Evolutionary conservation across 1,140 invertebrate genomes (phyloP), one percentile per base, ranked within the genome.

Genomic region (Drosophila varians): DNA sequence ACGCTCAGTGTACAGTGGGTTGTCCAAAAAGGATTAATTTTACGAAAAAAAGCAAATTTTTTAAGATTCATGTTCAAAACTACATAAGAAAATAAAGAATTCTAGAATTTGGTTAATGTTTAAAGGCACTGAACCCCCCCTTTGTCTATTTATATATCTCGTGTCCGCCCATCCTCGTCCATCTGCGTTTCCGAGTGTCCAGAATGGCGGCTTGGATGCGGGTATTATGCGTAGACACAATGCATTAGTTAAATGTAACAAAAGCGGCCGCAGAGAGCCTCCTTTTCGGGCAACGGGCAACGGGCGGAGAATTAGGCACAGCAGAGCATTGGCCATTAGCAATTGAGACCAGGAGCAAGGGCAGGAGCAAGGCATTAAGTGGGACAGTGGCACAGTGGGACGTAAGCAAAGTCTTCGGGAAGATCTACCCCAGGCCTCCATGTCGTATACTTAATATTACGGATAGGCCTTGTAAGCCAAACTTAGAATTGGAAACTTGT

Each of bases 161-260:
- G 19, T 46, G 36, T 52, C 31, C 19, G 19, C 25, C 46, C 46
- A 18, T 48, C 19, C 23, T 45, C 31, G 36, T 48, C 62, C 46
- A 64, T 64, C 28, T 65, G 36, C 25, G 21, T 21, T 14, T 25
- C 19, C 43, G 23, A 25, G 25, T 25, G n/a, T 61, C 56, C 60
- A 14, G 31, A 49, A 12, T 66, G 64, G 36, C 36, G 36, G 36
- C 36, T 38, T 38, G 36, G 60, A 66, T 66, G 64, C 47, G 46
- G 61, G 60, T 61, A 68, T 68, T 68, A 68, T 66, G 64, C 61
- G 60, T 66, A 62, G 64, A 62, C 64, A 68, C 64, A 68, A 68
- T 68, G 64, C 64, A 68, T 68, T 68, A 68, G 64, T 68, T 66
- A 68, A 68, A 68, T 68, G 64, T 68, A 68, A 68, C 64, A 68